Evolutionary conservation across 2,888 invertebrate genomes (phyloP).

Genomic region (Cantharis lateralis): DNA sequence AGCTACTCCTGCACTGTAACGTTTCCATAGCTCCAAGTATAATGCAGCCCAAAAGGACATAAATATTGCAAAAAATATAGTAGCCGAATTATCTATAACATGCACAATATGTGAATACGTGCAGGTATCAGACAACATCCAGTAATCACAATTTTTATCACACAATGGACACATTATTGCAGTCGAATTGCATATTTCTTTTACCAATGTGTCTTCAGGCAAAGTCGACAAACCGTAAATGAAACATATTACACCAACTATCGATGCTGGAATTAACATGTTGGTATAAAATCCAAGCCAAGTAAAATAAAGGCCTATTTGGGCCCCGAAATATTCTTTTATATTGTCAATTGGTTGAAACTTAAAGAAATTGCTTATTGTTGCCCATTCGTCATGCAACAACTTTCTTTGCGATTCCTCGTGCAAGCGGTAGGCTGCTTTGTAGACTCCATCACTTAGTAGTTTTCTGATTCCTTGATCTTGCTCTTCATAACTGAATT

Average conservation of each 20-base stretch:
- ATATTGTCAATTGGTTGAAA: constrained; percentile 77
- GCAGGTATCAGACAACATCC: constrained; percentile 74
- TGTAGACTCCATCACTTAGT: constrained; percentile 66
- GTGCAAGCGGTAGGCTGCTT: constrained; percentile 75
- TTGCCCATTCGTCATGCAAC: constrained; percentile 73
- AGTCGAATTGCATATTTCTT: constrained; percentile 64
- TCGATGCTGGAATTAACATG: constrained; percentile 76
- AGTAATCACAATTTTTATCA: constrained; percentile 75
- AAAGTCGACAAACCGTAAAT: constrained; percentile 62
- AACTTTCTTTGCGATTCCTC: constrained; percentile 62
- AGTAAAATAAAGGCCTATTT: constrained; percentile 80
- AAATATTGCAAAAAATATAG: constrained; percentile 76
- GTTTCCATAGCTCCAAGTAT: constrained; percentile 84
- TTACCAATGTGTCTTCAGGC: constrained; percentile 55
- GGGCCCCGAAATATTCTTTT: constrained; percentile 77
- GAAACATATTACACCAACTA: constrained; percentile 70
- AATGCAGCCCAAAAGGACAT: constrained; percentile 84
- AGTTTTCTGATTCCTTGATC: constrained; percentile 72
- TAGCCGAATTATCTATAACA: constrained; percentile 80
- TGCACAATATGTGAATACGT: constrained; percentile 75
- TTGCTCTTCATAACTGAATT: constrained; percentile 63
- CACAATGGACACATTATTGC: constrained; percentile 84
- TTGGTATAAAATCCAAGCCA: constrained; percentile 87
- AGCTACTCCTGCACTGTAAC: constrained; percentile 76
- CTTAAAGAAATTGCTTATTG: constrained; percentile 69